phyloP scores from a whole-genome alignment of 2,113 vertebrate genomes.

The Bos taurus region DNA sequence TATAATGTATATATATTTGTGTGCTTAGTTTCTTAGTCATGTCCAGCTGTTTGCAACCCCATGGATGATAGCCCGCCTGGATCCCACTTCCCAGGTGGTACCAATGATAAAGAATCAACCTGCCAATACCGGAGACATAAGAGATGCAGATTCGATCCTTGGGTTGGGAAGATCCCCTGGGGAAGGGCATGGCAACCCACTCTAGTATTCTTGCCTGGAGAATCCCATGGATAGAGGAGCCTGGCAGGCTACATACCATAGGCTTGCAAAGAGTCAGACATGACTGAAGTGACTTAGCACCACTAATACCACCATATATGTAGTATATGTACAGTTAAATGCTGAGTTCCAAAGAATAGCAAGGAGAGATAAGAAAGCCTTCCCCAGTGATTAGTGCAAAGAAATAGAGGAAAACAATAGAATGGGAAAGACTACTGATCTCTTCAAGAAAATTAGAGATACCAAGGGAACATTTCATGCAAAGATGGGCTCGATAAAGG shows the following conservation, averaged over 20 bases:
- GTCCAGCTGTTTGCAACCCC: background rate
- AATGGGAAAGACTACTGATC: background rate
- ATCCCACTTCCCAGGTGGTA: background rate
- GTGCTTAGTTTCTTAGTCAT: background rate
- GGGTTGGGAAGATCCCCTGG: background rate
- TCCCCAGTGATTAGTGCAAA: background rate
- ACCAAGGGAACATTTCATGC: background rate
- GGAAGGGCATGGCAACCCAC: background rate
- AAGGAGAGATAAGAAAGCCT: background rate
- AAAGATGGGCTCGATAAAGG: background rate
- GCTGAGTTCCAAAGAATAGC: background rate
- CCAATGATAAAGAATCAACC: background rate
- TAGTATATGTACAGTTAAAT: background rate
- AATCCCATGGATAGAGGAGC: background rate
- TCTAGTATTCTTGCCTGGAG: background rate
- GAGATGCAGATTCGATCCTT: background rate
- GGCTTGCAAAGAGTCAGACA: background rate
- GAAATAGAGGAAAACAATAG: background rate
- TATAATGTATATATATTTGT: background rate
- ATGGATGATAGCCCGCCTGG: accelerated
- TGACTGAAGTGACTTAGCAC: background rate
- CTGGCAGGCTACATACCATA: background rate
- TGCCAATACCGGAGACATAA: background rate
- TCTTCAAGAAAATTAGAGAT: background rate
- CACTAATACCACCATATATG: background rate